Base-by-base conservation (phyloP, 2,888 invertebrate species). In the Chesias legatella region DNA sequence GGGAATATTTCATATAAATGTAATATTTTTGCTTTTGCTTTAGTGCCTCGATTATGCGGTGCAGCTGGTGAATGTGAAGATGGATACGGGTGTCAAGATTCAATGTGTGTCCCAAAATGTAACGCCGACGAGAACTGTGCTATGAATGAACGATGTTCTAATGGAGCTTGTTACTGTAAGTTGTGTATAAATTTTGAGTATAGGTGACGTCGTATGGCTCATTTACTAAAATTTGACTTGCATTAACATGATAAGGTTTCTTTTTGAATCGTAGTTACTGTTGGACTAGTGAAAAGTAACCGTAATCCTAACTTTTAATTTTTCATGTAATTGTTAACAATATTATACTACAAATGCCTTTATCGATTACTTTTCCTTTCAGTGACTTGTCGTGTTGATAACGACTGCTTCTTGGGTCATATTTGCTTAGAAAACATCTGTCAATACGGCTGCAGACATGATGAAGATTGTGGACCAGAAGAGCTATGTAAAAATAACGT, bases 381-480 rank as follows among this genome's bases (percentile, higher is more conserved):
- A 91, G 92, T 97, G 42, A 97, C 96, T 1, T 97, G 97, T 67
- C 92, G 96, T 31, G 93, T 96, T 1, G 96, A 97, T 70, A 95
- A 96, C 63, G 97, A 97, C 63, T 97, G 97, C 63, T 96, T 97
- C 91, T 88, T 96, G 43, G 96, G 96, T 0, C 96, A 97, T 63
- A 95, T 97, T 53, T 97, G 97, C 65, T 79, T 96, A 40, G 92
- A 92, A 63, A 95, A 95, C 63, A 94, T 94, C 82, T 97, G 97
- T 66, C 91, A 94, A 43, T 94, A 93, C 56, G 97, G 97, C 24
- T 97, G 97, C 67, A 93, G 95, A 53, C 91, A 91, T 9, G 95
- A 96, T 63, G 95, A 95, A 58, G 97, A 97, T 69, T 97, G 97
- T 73, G 93, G 94, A 53, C 93, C 93, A 0, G 94, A 94, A 35